These are phyloP conservation scores for Chrysolina haemoptera DNA, from an alignment of 2,888 invertebrate species.

Conservation along the genomic window DNA sequence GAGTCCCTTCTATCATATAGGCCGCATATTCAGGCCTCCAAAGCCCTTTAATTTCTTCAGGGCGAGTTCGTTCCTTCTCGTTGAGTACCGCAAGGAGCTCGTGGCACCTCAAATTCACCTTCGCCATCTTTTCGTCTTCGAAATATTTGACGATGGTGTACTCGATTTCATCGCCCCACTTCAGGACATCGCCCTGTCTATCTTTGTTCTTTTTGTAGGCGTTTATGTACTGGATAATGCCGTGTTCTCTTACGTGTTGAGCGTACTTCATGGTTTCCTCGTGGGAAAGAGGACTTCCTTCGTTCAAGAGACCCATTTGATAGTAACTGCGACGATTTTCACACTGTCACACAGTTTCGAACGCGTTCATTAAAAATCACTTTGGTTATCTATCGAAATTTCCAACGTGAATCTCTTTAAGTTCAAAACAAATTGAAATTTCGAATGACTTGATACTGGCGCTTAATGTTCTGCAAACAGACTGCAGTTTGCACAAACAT, in stretches of 20 bases:
- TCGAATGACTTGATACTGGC: neutral
- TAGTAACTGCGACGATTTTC: too few species aligned
- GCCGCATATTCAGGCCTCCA: constrained; percentile 99
- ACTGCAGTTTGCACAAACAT: neutral
- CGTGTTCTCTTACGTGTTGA: constrained; percentile 94
- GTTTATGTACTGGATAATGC: constrained; percentile 96
- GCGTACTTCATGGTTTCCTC: constrained; percentile 93
- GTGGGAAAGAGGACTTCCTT: constrained; percentile 32
- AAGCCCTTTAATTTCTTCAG: constrained; percentile 64
- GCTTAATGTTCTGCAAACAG: neutral
- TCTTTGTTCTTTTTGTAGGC: constrained; percentile 90
- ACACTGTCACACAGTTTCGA: neutral
- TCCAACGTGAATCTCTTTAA: neutral
- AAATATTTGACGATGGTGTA: constrained; percentile 97
- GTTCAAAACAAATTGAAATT: neutral
- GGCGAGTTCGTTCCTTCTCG: constrained; percentile 77
- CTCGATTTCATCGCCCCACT: constrained; percentile 99
- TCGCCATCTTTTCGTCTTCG: constrained; percentile 85
- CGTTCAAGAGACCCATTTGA: constrained; percentile 36
- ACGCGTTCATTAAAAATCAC: neutral
- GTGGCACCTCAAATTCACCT: constrained; percentile 86
- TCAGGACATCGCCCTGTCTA: constrained; percentile 91
- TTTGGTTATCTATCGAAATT: neutral
- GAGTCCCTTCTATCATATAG: constrained; percentile 99
- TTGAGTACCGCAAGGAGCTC: constrained; percentile 85